Evolutionary conservation across 2,113 vertebrate species (phyloP), one percentile per base, ranked within the genome.

Genomic region (Datnioides undecimradiatus): DNA sequence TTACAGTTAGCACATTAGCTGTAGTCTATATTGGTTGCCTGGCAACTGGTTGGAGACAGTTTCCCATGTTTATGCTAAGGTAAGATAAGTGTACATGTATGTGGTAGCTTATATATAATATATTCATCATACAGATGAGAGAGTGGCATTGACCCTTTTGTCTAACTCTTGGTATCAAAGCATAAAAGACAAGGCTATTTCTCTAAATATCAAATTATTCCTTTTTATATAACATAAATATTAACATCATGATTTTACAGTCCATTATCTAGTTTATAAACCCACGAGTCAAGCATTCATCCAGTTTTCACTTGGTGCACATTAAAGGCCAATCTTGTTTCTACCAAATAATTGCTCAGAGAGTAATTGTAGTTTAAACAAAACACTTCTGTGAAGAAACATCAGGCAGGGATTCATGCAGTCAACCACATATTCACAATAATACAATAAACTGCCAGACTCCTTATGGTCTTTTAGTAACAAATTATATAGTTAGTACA

Each of bases 281-380:
- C 31, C 17, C 8, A 29, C 8, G 2, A 63, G 8, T 58, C 31
- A 31, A 41, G 17, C n/a, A n/a, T 52, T 31, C 16, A 60, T 41
- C 14, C 70, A 38, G 36, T n/a, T 33, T 25, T 60, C n/a, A 54
- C 45, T 29, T 31, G n/a, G 52, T 31, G 64, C 27, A 51, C 27
- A 73, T 66, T 43, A 57, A 55, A 52, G 36, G 2, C 27, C 59
- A 43, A 46, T 41, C 34, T 41, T 21, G 19, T 23, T 52, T 74
- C 46, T 66, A 23, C 43, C 1, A 67, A 67, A 62, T 27, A 60
- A 74, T 63, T 69, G 57, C 5, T 34, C 52, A 80, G 33, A 60
- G 36, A 80, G 16, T 46, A 45, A 60, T 54, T 68, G 5, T 10
- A n/a, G 13, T 12, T 41, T n/a, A 55, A 64, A 41, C 31, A 55